Evolutionary conservation across 2,888 invertebrate genomes (phyloP).

Genomic region (Agriopis leucophaearia): DNA sequence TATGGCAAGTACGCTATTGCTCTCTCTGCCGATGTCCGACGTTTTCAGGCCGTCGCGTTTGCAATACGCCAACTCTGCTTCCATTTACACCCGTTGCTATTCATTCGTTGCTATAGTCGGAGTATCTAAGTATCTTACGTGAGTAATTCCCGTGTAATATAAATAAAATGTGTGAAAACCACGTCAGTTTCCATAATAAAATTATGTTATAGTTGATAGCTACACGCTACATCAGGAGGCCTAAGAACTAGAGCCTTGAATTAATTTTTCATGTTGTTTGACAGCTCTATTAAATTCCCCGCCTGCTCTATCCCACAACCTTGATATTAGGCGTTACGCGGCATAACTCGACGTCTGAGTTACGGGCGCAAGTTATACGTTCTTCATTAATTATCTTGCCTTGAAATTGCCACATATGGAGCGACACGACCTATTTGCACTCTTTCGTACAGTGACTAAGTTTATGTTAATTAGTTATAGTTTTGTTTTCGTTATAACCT

Average conservation of each 20-base stretch:
- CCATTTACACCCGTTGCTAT: too few relatives aligned
- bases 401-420: conserved; percentile 41
- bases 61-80: too few relatives aligned
- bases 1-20: too few relatives aligned
- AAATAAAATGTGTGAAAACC: too few relatives aligned
- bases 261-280: conserved; percentile 13
- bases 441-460: conserved; percentile 19
- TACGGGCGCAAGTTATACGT: conserved; percentile 38
- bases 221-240: not conserved
- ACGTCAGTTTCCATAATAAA: too few relatives aligned
- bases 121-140: too few relatives aligned
- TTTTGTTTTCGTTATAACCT: too few relatives aligned
- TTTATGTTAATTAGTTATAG: not conserved
- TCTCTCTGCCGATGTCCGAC: too few relatives aligned
- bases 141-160: too few relatives aligned
- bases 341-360: conserved; percentile 40
- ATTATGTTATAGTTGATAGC: too few relatives aligned
- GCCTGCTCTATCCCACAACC: conserved; percentile 17
- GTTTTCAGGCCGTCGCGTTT: too few relatives aligned
- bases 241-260: conserved; percentile 1
- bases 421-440: conserved; percentile 36
- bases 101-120: too few relatives aligned
- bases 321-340: conserved; percentile 41
- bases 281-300: conserved; percentile 17
- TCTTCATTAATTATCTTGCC: conserved; percentile 44